phyloP scores from a whole-genome alignment of 1,140 invertebrate species.

The Pentalonia nigronervosa region DNA sequence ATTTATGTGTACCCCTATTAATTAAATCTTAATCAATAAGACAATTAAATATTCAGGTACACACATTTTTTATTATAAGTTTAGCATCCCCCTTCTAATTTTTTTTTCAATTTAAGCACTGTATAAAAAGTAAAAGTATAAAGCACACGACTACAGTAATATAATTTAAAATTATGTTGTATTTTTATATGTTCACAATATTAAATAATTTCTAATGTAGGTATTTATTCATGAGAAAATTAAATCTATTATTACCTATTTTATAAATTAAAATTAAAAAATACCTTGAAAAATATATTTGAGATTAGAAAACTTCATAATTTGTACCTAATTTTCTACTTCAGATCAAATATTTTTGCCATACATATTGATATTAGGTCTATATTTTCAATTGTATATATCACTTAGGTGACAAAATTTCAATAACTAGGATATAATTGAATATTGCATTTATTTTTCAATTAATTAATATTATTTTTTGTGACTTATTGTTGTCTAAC shows the following conservation, averaged over 20 bases:
- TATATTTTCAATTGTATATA: conserved; percentile 1
- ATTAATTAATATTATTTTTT: background rate
- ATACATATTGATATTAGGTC: too few relatives aligned
- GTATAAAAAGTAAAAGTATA: too few relatives aligned
- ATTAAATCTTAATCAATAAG: too few relatives aligned
- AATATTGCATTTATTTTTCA: background rate
- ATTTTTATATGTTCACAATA: background rate
- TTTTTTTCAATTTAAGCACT: too few relatives aligned
- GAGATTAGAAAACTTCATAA: background rate
- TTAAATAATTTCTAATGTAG: background rate
- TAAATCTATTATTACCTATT: background rate
- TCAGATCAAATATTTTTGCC: background rate
- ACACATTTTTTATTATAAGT: too few relatives aligned
- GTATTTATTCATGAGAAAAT: background rate
- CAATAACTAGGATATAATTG: background rate
- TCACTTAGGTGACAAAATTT: too few relatives aligned
- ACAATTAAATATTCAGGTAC: too few relatives aligned
- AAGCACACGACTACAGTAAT: background rate
- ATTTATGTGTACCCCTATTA: too few relatives aligned
- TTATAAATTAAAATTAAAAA: background rate
- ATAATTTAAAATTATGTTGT: background rate
- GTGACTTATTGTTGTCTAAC: background rate
- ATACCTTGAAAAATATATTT: background rate
- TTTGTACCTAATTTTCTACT: background rate
- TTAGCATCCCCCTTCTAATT: too few relatives aligned